phyloP scores from a whole-genome alignment of 2,113 vertebrate species.

The Carassius gibelio region DNA sequence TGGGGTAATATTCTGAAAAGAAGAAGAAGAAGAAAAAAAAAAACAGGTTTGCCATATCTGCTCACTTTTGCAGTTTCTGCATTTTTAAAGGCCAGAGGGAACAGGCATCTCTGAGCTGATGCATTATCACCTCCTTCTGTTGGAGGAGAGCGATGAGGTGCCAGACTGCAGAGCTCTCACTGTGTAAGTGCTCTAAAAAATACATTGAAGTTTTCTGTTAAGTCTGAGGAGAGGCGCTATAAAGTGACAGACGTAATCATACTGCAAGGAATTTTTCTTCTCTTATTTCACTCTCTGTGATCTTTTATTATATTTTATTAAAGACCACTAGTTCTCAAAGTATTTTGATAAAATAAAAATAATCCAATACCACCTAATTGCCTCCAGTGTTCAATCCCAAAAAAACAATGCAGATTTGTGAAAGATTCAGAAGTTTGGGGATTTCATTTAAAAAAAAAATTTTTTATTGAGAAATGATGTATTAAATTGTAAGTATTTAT shows the following conservation, averaged over 20 bases:
- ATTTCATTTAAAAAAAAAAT: neutral
- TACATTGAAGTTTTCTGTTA: neutral
- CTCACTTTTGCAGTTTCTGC: conserved; percentile 7
- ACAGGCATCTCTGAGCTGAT: conserved; percentile 6
- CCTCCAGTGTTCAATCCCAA: too few relatives aligned
- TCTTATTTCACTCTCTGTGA: neutral
- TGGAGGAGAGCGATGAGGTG: neutral
- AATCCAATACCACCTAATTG: neutral
- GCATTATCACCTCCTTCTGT: neutral
- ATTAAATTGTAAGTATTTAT: neutral
- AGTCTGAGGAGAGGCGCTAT: neutral
- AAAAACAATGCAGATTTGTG: too few relatives aligned
- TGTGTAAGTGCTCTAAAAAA: conserved; percentile 19
- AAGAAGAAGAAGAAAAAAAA: neutral
- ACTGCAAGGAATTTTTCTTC: neutral
- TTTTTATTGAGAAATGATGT: neutral
- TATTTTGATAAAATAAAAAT: neutral
- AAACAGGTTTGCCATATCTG: conserved; percentile 1
- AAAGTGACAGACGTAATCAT: neutral
- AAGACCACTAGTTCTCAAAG: neutral
- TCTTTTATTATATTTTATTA: neutral
- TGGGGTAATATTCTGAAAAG: conserved; percentile 84
- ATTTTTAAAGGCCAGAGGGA: neutral
- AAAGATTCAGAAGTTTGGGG: neutral
- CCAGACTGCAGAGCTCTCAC: neutral